Conservation (phyloP, 2,797 vertebrate species). For the Sebastes cheni region DNA sequence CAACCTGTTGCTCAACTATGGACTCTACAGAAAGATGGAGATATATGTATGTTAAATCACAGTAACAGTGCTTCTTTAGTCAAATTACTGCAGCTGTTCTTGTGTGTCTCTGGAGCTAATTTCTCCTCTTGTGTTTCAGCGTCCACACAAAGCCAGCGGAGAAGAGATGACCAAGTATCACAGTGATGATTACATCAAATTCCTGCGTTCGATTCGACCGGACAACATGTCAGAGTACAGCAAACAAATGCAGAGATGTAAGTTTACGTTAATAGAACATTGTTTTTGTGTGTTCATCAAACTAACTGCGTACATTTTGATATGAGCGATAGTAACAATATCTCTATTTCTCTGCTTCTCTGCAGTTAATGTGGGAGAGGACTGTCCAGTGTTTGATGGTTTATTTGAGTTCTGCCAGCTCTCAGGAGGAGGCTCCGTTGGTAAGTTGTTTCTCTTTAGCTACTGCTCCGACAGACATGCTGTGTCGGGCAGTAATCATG, state of each 20-base stretch:
- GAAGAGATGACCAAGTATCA: slow-evolving; percentile 99
- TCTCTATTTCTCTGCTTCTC: slow-evolving; percentile 4
- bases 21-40: slow-evolving; percentile 98
- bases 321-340: rapidly evolving
- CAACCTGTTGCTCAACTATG: slow-evolving; percentile 96
- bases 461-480: background rate
- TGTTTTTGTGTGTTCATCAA: background rate
- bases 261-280: slow-evolving; percentile 49
- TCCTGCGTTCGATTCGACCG: slow-evolving; percentile 95
- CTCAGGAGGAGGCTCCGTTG: slow-evolving; percentile 94
- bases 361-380: slow-evolving; percentile 97
- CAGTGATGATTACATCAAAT: slow-evolving; percentile 98
- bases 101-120: background rate
- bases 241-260: slow-evolving; percentile 99
- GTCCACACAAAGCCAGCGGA: slow-evolving; percentile 96
- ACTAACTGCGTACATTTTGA: too few species aligned
- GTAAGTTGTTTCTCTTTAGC: slow-evolving; percentile 76
- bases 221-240: slow-evolving; percentile 99
- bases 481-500: background rate
- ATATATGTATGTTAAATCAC: slow-evolving; percentile 88
- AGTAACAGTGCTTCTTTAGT: background rate
- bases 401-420: slow-evolving; percentile 99
- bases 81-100: background rate
- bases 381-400: slow-evolving; percentile 98
- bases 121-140: slow-evolving; percentile 75